Evolutionary conservation across 1,140 invertebrate genomes (phyloP).

Genomic region (Polypedilum pembai): DNA sequence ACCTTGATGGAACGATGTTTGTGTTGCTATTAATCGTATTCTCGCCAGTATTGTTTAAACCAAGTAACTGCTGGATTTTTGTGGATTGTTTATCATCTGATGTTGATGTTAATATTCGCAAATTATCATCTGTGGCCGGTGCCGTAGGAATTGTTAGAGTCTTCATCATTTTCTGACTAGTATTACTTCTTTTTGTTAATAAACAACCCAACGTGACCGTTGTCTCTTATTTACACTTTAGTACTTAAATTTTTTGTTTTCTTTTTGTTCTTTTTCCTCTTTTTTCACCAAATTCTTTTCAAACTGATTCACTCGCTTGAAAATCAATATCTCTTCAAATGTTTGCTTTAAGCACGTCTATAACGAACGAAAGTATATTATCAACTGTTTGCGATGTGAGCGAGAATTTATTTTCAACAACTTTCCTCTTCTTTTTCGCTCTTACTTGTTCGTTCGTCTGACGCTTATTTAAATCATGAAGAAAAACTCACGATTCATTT

Average conservation of each 20-base stretch:
- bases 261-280: not conserved
- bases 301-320: conserved; percentile 10
- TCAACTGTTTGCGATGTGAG: conserved; percentile 16
- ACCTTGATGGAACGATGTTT: conserved; percentile 22
- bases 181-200: not conserved
- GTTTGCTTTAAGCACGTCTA: not conserved
- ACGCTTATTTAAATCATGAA: conserved; percentile 15
- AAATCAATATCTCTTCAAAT: not conserved
- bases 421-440: not conserved
- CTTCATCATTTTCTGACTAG: not conserved
- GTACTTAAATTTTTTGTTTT: not conserved
- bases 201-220: not conserved
- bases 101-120: not conserved
- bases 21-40: not conserved
- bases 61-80: conserved; percentile 3
- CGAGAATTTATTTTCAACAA: not conserved
- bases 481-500: conserved; percentile 20
- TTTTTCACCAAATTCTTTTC: not conserved
- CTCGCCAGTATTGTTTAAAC: not conserved
- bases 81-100: not conserved
- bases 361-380: not conserved
- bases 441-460: not conserved
- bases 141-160: not conserved
- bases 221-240: not conserved
- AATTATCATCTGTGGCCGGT: not conserved